phyloP scores from a whole-genome alignment of 2,888 invertebrate genomes.

The Pristionchus arcanus region DNA sequence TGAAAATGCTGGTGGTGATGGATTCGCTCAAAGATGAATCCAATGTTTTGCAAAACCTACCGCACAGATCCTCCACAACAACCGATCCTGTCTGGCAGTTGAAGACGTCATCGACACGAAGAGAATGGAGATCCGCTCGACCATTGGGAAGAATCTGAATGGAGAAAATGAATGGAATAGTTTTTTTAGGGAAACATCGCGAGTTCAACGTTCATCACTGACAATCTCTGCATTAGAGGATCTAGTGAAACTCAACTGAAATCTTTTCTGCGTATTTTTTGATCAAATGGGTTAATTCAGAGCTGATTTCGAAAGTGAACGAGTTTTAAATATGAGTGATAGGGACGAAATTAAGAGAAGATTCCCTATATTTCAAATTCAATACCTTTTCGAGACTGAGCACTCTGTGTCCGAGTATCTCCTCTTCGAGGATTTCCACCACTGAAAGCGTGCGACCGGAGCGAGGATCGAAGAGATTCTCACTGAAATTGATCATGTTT shows the following conservation, averaged over 20 bases:
- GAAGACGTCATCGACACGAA: slow-evolving; percentile 91
- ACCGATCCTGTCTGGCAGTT: slow-evolving; percentile 95
- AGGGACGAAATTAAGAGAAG: too few relatives aligned
- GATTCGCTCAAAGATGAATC: too few relatives aligned
- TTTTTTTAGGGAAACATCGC: too few relatives aligned
- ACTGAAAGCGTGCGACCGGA: slow-evolving; percentile 83
- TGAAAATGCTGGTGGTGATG: too few relatives aligned
- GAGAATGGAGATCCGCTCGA: slow-evolving; percentile 92
- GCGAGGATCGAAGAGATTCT: slow-evolving; percentile 81
- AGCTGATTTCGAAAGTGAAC: too few relatives aligned
- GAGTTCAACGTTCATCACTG: background rate
- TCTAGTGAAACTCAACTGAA: background rate
- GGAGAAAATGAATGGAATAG: background rate
- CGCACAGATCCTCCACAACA: slow-evolving; percentile 93
- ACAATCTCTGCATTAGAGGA: background rate
- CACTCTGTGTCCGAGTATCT: slow-evolving; percentile 89
- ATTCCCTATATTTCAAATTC: background rate
- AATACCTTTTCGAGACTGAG: slow-evolving; percentile 77
- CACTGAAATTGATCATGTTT: slow-evolving; percentile 83
- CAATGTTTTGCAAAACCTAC: slow-evolving; percentile 81
- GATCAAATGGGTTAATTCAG: too few relatives aligned
- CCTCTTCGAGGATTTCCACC: slow-evolving; percentile 88
- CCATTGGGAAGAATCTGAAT: slow-evolving; percentile 86
- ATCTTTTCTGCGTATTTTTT: background rate
- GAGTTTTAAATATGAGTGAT: too few relatives aligned